Conservation (phyloP, 1,140 invertebrate species). For the Latrodectus geometricus region DNA sequence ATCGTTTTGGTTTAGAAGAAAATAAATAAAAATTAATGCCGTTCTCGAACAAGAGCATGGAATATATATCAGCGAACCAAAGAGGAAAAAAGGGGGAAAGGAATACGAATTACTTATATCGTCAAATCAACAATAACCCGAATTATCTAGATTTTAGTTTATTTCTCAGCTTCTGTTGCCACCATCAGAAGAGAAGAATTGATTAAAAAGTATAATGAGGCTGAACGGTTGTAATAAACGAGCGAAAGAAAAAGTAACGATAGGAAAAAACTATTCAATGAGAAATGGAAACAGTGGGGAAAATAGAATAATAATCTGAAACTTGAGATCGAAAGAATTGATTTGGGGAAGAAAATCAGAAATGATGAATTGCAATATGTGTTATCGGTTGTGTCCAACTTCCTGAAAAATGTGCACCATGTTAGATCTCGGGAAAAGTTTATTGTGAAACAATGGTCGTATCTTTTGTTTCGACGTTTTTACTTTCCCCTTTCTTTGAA, state of each 20-base stretch:
- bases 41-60: not conserved
- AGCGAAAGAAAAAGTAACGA: constrained; percentile 5
- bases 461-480: constrained; percentile 12
- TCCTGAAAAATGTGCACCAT: constrained; percentile 32
- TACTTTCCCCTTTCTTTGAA: constrained; percentile 2
- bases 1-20: not conserved
- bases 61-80: not conserved
- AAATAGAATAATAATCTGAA: constrained; percentile 53
- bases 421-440: constrained; percentile 36
- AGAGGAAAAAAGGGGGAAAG: not conserved
- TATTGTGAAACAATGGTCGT: constrained; percentile 57
- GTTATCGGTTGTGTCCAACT: constrained; percentile 53
- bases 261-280: constrained; percentile 28
- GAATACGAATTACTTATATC: constrained; percentile 52
- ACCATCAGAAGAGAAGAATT: constrained; percentile 35
- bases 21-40: constrained; percentile 1
- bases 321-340: constrained; percentile 48
- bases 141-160: constrained; percentile 51
- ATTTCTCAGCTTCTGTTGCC: constrained; percentile 30
- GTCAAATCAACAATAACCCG: constrained; percentile 59
- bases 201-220: constrained; percentile 60
- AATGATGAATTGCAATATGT: constrained; percentile 61
- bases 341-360: constrained; percentile 54
- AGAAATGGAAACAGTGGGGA: constrained; percentile 25
- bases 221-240: constrained; percentile 43